A percentile compares a stretch with the other conserved stretches of the same genome.
phyloP scores from a whole-genome alignment of 2,888 invertebrate species.

The Parnassius smintheus region DNA sequence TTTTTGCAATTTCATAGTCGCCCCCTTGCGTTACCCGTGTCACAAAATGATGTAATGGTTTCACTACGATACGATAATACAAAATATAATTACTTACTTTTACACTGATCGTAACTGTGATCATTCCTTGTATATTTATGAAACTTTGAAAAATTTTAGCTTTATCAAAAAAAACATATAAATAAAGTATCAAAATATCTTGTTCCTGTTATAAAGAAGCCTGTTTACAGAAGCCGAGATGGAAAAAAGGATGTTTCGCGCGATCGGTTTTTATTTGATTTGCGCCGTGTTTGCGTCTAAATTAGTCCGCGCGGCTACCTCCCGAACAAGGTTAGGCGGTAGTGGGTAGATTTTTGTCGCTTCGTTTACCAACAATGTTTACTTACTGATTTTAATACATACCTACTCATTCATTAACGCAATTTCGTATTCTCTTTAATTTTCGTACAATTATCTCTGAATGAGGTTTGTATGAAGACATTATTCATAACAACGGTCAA shows the following conservation, averaged over 20 bases:
- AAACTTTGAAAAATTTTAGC: not conserved
- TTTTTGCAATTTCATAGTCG: too few relatives aligned
- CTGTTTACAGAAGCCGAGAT: constrained; percentile 73
- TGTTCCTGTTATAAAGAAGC: constrained; percentile 41
- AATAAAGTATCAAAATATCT: constrained; percentile 52
- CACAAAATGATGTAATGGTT: too few relatives aligned
- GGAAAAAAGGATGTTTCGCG: constrained; percentile 78
- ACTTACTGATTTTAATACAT: constrained; percentile 9
- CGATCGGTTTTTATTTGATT: constrained; percentile 81
- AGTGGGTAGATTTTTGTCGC: constrained; percentile 25
- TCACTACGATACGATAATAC: too few relatives aligned
- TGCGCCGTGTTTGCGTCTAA: constrained; percentile 73
- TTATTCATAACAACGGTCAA: too few relatives aligned
- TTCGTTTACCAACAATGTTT: constrained; percentile 17
- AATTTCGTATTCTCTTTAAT: too few relatives aligned
- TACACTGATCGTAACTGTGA: too few relatives aligned
- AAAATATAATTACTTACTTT: too few relatives aligned
- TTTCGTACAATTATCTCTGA: too few relatives aligned
- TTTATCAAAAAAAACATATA: not conserved
- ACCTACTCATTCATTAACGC: not conserved
- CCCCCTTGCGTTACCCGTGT: too few relatives aligned
- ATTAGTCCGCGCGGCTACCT: constrained; percentile 63
- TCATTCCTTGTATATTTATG: not conserved
- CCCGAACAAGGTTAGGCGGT: constrained; percentile 33
- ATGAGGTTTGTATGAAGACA: too few relatives aligned